These are phyloP conservation scores for Sebastes diploproa DNA, from an alignment of 2,797 vertebrate species.

Conservation along the genomic window DNA sequence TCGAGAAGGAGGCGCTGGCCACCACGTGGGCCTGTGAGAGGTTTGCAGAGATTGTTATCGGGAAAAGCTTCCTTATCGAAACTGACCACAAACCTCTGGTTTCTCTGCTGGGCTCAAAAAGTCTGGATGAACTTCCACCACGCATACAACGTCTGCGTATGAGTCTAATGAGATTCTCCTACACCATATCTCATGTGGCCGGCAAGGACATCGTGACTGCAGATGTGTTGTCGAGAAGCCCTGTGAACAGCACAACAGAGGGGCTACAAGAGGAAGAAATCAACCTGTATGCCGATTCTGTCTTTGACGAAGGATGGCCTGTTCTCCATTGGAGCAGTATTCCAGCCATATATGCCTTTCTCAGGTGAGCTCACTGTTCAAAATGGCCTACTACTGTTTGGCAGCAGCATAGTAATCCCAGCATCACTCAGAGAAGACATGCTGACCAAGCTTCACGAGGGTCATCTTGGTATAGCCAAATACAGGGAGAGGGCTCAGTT, in stretches of 20 bases:
- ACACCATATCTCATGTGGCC: constrained; percentile 12
- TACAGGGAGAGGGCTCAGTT: neutral
- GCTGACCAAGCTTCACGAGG: neutral
- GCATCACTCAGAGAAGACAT: constrained; percentile 10
- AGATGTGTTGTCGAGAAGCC: constrained; percentile 17
- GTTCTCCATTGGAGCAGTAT: neutral
- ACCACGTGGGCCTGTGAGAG: constrained; percentile 17
- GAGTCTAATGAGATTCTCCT: constrained; percentile 17
- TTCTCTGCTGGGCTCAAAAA: constrained; percentile 1
- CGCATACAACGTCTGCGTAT: neutral
- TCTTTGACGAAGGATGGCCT: constrained; percentile 1
- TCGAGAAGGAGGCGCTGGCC: constrained; percentile 7
- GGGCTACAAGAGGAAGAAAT: neutral
- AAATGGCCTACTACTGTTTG: neutral
- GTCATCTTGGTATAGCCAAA: constrained; percentile 7
- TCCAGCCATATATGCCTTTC: constrained; percentile 7
- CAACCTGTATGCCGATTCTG: constrained; percentile 4
- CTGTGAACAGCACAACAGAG: neutral
- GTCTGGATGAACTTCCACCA: constrained; percentile 7
- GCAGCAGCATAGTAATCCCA: constrained; percentile 12
- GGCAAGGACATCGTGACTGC: constrained; percentile 16
- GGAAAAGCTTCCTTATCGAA: neutral
- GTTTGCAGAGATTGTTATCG: constrained; percentile 6
- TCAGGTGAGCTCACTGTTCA: constrained; percentile 22
- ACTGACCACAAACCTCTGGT: constrained; percentile 27